Evolutionary conservation across 53 echinoderm and acorn worm genomes (phyloP), one percentile per base, ranked within the genome.

Genomic region (Zoroaster sp.): DNA sequence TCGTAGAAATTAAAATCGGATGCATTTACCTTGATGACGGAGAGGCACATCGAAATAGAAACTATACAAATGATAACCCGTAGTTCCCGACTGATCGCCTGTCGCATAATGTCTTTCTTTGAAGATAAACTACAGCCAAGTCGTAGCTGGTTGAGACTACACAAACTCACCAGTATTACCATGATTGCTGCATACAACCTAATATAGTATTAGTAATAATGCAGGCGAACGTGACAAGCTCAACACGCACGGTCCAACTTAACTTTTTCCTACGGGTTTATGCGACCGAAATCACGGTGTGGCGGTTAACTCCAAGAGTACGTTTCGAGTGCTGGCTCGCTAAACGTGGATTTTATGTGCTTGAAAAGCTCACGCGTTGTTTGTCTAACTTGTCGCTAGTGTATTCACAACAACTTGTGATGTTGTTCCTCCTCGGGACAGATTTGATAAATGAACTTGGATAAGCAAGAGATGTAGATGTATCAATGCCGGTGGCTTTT

Each of bases 371-470:
- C 55, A 45, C 78, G 6, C 8, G 15, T 33, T 81, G 81, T 81
- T 81, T 81, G 66, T 81, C 81, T 67, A 81, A 67, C 81, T 81
- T 81, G 81, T 81, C 66, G 81, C 67, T 66, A 43, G 66, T 81
- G 40, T 79, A 25, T 79, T 79, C 79, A 79, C 79, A 81, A 81
- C 44, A 81, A 81, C 81, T 66, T 65, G 8, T 43, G 32, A 66
- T 81, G 81, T 81, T 81, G 81, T 66, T 39, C 66, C 42, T 81
- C 67, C 81, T 39, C 38, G 68, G 67, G 81, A 81, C 20, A 41
- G 81, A 67, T 67, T 81, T 43, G 55, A 78, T 59, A 59, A 78
- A 78, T 78, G 78, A 59, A 78, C 78, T 78, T 78, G 63, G 40
- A 21, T 54, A 39, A 78, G 78, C 51, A 54, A 54, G 78, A 78